Evolutionary conservation across 2,113 vertebrate species (phyloP).

Genomic region (Callithrix jacchus): DNA sequence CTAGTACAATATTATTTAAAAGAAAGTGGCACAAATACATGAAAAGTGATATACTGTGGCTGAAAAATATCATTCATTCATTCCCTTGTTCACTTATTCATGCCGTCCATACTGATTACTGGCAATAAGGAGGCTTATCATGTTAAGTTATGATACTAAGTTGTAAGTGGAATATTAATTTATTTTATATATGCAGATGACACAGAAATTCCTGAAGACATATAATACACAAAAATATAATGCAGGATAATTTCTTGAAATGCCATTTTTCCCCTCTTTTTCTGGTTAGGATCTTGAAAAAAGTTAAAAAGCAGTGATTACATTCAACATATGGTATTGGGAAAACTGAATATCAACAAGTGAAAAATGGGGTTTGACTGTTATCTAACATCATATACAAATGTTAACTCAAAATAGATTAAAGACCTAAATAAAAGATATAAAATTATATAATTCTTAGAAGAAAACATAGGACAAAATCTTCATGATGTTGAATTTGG

Average conservation of each 20-base stretch:
- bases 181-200: not conserved
- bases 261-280: not conserved
- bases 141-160: not conserved
- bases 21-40: not conserved
- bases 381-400: not conserved
- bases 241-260: not conserved
- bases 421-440: not conserved
- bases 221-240: not conserved
- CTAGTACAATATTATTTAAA: not conserved
- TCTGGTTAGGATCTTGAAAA: not conserved
- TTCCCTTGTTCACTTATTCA: not conserved
- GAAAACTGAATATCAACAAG: not conserved
- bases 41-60: not conserved
- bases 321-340: not conserved
- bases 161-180: not conserved
- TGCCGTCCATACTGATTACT: not conserved
- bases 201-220: not conserved
- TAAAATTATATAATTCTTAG: not conserved
- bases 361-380: not conserved
- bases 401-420: not conserved
- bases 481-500: not conserved
- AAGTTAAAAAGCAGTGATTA: not conserved
- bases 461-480: not conserved
- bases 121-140: not conserved
- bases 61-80: not conserved